Evolutionary conservation across 2,113 vertebrate genomes (phyloP).

Genomic region (Aphyosemion australe): DNA sequence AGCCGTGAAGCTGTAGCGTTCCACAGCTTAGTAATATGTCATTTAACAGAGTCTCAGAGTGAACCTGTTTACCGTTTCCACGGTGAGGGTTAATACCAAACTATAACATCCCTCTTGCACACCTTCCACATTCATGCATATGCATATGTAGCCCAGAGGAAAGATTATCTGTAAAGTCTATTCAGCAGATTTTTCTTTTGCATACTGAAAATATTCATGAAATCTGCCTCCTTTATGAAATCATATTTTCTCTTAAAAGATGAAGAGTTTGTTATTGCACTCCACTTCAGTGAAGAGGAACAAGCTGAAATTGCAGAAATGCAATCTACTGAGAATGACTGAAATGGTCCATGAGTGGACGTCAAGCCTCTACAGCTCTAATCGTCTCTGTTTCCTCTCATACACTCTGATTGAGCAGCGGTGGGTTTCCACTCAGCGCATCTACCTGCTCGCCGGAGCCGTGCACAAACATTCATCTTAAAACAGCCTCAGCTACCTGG

Average conservation of each 20-base stretch:
- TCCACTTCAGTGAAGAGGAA: constrained; percentile 40
- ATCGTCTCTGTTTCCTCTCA: constrained; percentile 41
- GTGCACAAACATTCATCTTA: constrained; percentile 46
- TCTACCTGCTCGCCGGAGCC: constrained; percentile 26
- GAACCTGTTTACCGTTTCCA: constrained; percentile 7
- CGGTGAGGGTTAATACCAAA: background rate
- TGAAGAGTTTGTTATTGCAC: constrained; percentile 33
- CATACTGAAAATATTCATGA: constrained; percentile 14
- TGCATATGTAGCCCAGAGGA: background rate
- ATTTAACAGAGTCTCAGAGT: background rate
- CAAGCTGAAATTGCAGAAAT: constrained; percentile 48
- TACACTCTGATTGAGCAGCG: constrained; percentile 4
- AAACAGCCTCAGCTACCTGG: constrained; percentile 40
- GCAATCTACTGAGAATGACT: constrained; percentile 40
- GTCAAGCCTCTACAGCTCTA: constrained; percentile 33
- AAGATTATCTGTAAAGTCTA: background rate
- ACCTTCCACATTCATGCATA: constrained; percentile 12
- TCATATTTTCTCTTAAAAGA: constrained; percentile 13
- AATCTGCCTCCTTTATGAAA: background rate
- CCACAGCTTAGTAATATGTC: background rate
- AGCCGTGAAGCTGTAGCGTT: background rate
- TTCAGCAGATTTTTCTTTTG: constrained; percentile 9
- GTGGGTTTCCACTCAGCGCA: constrained; percentile 11
- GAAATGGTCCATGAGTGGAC: constrained; percentile 48
- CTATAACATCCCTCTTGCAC: background rate